Conservation (phyloP, 2,797 vertebrate genomes). For the Zalophus californianus region DNA sequence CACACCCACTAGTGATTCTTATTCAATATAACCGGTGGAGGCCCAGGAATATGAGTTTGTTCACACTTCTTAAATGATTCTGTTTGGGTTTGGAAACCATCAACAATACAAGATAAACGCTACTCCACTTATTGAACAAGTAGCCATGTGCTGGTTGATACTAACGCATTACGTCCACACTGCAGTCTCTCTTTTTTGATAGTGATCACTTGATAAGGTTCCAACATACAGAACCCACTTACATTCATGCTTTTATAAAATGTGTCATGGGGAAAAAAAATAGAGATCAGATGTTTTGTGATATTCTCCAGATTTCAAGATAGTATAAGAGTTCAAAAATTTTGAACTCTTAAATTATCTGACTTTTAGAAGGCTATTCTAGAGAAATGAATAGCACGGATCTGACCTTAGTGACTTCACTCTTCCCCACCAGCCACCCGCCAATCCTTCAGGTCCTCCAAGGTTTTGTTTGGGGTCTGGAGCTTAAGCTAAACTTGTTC, state of each 20-base stretch:
- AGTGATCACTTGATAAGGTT: background rate
- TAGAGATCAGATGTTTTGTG: background rate
- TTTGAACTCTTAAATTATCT: slow-evolving; percentile 12
- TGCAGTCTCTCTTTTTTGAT: background rate
- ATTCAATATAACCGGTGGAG: background rate
- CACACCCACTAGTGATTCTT: background rate
- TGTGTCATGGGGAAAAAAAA: background rate
- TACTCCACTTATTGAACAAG: background rate
- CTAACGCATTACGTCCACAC: background rate
- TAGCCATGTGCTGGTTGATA: background rate
- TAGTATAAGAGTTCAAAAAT: background rate
- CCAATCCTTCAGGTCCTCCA: background rate
- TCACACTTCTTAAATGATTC: background rate
- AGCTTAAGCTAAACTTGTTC: background rate
- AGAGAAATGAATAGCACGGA: background rate
- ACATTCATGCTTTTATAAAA: background rate
- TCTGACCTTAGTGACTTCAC: background rate
- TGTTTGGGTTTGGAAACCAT: background rate
- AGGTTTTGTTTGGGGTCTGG: background rate
- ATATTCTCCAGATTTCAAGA: slow-evolving; percentile 6
- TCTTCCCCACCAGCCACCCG: too few species aligned
- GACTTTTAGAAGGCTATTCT: background rate
- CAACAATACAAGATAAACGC: background rate
- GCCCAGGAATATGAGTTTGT: background rate
- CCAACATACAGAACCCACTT: background rate